phyloP scores from a whole-genome alignment of 2,888 invertebrate genomes.

The Druceiella hillmani region DNA sequence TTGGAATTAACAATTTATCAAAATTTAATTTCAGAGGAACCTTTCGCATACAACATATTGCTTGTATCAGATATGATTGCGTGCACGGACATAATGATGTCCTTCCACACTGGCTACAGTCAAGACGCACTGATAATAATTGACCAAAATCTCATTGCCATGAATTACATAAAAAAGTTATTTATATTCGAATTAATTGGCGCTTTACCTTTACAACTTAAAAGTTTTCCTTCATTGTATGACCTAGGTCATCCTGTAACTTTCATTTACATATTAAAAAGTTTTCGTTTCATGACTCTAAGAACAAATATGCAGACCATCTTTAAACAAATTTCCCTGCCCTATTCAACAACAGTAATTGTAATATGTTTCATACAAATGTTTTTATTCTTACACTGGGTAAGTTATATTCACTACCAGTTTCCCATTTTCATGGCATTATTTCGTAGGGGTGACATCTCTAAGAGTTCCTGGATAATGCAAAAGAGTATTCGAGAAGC shows the following conservation, averaged over 20 bases:
- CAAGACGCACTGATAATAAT: conserved; percentile 31
- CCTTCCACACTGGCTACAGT: conserved; percentile 35
- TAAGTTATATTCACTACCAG: conserved; percentile 34
- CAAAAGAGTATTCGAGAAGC: conserved; percentile 22
- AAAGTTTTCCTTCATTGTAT: conserved; percentile 26
- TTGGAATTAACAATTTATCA: too few species aligned
- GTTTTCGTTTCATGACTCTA: conserved; percentile 28
- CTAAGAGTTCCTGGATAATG: conserved; percentile 26
- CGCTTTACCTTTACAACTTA: conserved; percentile 29
- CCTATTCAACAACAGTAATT: conserved; percentile 27
- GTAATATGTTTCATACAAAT: conserved; percentile 23
- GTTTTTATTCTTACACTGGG: conserved; percentile 35
- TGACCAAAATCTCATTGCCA: conserved; percentile 29
- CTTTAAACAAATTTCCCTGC: conserved; percentile 29
- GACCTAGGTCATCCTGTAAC: conserved; percentile 32
- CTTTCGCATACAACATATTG: conserved; percentile 29
- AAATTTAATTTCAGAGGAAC: conserved; percentile 30
- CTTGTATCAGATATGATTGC: conserved; percentile 30
- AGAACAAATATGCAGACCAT: conserved; percentile 28
- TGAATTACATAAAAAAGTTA: conserved; percentile 27
- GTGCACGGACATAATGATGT: conserved; percentile 29
- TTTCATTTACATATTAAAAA: conserved; percentile 31
- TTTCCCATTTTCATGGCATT: conserved; percentile 31
- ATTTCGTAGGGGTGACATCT: conserved; percentile 19
- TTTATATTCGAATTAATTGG: conserved; percentile 31